Percentiles rank a stretch among this genome's conserved stretches.
Conservation (phyloP, 2,797 vertebrate genomes). For the Gobionotothen gibberifrons region DNA sequence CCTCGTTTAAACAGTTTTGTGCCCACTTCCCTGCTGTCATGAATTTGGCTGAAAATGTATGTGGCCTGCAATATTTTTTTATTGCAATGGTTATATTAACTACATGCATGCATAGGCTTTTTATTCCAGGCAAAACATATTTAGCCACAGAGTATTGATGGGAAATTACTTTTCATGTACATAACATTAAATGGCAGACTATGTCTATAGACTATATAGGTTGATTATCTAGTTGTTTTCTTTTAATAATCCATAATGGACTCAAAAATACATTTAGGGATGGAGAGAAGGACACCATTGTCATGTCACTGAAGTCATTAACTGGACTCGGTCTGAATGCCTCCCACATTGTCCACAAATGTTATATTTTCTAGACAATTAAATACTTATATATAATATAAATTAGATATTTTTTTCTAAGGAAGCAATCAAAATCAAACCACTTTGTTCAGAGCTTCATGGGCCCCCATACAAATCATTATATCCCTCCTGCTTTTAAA, state of each 20-base stretch:
- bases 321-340: neutral
- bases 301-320: neutral
- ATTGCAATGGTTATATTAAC: too few relatives aligned
- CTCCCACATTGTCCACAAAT: neutral
- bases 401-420: neutral
- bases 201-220: too few relatives aligned
- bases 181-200: neutral
- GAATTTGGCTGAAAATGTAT: neutral
- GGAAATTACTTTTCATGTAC: neutral
- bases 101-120: too few relatives aligned
- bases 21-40: neutral
- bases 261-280: neutral
- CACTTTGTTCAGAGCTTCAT: neutral
- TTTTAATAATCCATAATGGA: neutral
- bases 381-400: neutral
- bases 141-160: neutral
- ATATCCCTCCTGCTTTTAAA: neutral
- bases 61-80: neutral
- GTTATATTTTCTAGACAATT: constrained; percentile 6
- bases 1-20: too few relatives aligned
- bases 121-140: neutral
- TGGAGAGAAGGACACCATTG: neutral
- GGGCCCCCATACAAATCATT: neutral
- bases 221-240: neutral
- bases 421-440: neutral